Evolutionary conservation across 1,140 invertebrate genomes (phyloP), one percentile per base, ranked within the genome.

Genomic region (Listronotus oregonensis): DNA sequence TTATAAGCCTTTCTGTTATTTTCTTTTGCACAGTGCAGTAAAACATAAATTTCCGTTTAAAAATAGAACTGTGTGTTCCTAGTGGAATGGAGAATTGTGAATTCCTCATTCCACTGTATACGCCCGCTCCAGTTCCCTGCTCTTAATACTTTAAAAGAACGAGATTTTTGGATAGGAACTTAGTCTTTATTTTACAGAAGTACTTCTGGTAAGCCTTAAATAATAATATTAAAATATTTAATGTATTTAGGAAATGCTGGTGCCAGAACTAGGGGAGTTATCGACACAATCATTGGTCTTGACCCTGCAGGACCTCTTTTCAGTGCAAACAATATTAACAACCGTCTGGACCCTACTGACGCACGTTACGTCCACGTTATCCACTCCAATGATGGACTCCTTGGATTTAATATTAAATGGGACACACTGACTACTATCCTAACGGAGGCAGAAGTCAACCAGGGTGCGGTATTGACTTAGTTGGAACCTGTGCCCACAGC

Each of bases 371-470:
- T 89, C 0, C 85, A 88, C 66, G 80, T 87, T 0, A 82, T 90
- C 39, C 88, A 90, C 71, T 85, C 87, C 0, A 86, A 87, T 70
- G 83, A 79, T 70, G 78, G 83, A 62, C 60, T 83, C 61, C 79
- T 89, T 32, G 87, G 85, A 4, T 86, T 87, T 68, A 75, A 77
- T 32, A 82, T 82, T 2, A 85, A 0, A 73, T 88, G 52, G 88
- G 88, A 3, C 84, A 89, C 71, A 86, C 84, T 40, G 89, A 92
- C 77, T 91, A 89, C 73, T 90, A 86, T 75, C 86, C 87, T 9
- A 90, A 90, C 71, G 87, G 87, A 37, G 87, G 86, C 6, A 79
- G 77, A 1, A 71, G 78, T 7, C 90, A 92, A 73, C 87, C 88
- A 6, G 90, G 90, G 1, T 93, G 90, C 62, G 75, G 73, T 0